Evolutionary conservation across 2,113 vertebrate genomes (phyloP), one percentile per base, ranked within the genome.

Genomic region (Carassius auratus): DNA sequence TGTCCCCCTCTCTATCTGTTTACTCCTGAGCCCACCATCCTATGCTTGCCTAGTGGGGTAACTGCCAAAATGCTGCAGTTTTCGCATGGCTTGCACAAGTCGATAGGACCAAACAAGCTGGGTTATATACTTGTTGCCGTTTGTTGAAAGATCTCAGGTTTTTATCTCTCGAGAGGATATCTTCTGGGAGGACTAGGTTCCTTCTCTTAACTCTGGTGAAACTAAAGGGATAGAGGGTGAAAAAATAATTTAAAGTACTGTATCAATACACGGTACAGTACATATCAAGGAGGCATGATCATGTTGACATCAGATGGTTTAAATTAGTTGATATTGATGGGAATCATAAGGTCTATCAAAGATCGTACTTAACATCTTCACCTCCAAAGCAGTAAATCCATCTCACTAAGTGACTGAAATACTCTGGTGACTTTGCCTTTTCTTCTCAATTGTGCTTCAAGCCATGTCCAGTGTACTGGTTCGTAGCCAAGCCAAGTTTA

Each of bases 61-160:
- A 17, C 23, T 85, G 87, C 83, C 83, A 85, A 77, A 73, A 84
- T 68, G 17, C 45, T 73, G 74, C 30, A 33, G 50, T 80, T 85
- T 79, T 50, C 87, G 45, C 85, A 68, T 30, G 36, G 66, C 69
- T 90, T 84, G 79, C 87, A 88, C 62, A 81, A 85, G 68, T 48
- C 8, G 14, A 36, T 17, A 30, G 62, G 64, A 10, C 4, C 15
- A 36, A n/a, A 74, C 26, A 17, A 38, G 30, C 48, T 13, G 38
- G 7, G 14, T 48, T 36, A 73, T 36, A 66, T 85, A 90, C 87
- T 90, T 87, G 84, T 86, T 89, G 89, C 66, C 78, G 21, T 84
- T 86, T 71, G 68, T 62, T 85, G 82, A 77, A 64, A 76, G n/a
- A 57, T 52, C 52, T 59, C 69, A 12, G 36, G 36, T 68, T 36